phyloP scores from a whole-genome alignment of 2,888 invertebrate species.

The Scaptomyza parva region DNA sequence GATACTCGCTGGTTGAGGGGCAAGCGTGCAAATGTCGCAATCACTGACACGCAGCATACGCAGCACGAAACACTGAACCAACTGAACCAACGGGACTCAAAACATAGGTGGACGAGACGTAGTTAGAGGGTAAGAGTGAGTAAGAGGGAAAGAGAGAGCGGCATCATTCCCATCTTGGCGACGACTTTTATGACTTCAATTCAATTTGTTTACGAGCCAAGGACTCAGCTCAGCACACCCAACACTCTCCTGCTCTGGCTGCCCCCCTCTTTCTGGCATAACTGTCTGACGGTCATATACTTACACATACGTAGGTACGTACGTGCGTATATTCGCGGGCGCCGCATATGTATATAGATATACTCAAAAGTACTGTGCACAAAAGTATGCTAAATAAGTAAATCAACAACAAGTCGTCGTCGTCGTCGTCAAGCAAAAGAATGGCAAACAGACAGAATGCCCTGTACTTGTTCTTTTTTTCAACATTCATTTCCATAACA shows the following conservation, averaged over 20 bases:
- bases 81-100: background rate
- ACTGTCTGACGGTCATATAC: background rate
- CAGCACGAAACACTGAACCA: constrained; percentile 30
- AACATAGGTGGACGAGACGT: background rate
- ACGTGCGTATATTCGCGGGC: background rate
- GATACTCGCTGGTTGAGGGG: constrained; percentile 2
- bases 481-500: no score
- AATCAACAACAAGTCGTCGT: constrained; percentile 50
- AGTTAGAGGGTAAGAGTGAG: no score
- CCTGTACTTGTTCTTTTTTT: background rate
- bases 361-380: constrained; percentile 40
- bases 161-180: constrained; percentile 64
- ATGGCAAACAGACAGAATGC: constrained; percentile 1
- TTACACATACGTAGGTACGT: background rate
- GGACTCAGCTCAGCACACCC: constrained; percentile 33
- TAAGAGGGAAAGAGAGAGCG: constrained; percentile 11
- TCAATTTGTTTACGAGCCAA: constrained; percentile 79
- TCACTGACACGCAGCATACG: constrained; percentile 77
- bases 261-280: constrained; percentile 4
- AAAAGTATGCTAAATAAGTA: constrained; percentile 75
- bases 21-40: constrained; percentile 64
- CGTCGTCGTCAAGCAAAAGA: background rate
- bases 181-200: constrained; percentile 80
- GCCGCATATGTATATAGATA: constrained; percentile 27
- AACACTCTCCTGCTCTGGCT: background rate